Evolutionary conservation across 2,888 invertebrate species (phyloP).

Genomic region (Agrilus cyanescens): DNA sequence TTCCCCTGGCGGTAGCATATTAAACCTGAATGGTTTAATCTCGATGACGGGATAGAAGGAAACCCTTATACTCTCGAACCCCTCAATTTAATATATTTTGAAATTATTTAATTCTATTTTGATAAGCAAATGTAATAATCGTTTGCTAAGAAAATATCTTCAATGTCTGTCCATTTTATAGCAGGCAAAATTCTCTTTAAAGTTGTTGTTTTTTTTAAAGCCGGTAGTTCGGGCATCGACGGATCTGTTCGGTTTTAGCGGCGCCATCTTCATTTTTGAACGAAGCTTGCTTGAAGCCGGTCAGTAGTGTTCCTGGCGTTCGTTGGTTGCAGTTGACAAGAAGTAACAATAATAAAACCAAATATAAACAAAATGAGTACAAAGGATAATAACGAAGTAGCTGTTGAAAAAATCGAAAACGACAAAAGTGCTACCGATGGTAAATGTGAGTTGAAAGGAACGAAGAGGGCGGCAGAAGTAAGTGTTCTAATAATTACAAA

Average conservation of each 20-base stretch:
- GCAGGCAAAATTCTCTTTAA: slow-evolving; percentile 16
- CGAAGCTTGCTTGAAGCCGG: slow-evolving; percentile 55
- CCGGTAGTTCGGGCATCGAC: slow-evolving; percentile 34
- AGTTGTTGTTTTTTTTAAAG: slow-evolving; percentile 19
- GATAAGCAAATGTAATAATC: not conserved
- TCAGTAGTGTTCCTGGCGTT: slow-evolving; percentile 57
- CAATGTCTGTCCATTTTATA: slow-evolving; percentile 16
- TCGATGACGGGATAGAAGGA: slow-evolving; percentile 25
- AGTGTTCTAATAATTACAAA: slow-evolving; percentile 35
- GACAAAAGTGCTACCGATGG: slow-evolving; percentile 61
- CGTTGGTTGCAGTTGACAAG: slow-evolving; percentile 39
- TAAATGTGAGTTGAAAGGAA: slow-evolving; percentile 75
- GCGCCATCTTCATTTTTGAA: slow-evolving; percentile 81
- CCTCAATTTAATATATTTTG: slow-evolving; percentile 41
- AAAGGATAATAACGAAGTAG: slow-evolving; percentile 78
- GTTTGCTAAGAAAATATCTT: slow-evolving; percentile 12
- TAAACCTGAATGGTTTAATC: slow-evolving; percentile 24
- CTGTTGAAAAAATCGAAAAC: slow-evolving; percentile 69
- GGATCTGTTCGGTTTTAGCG: slow-evolving; percentile 42
- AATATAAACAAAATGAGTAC: slow-evolving; percentile 56
- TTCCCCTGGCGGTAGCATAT: slow-evolving; percentile 28
- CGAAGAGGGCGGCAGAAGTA: slow-evolving; percentile 81
- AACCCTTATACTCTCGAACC: slow-evolving; percentile 52
- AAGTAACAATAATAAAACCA: slow-evolving; percentile 14
- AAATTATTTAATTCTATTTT: slow-evolving; percentile 26